Percentiles rank a stretch among this genome's conserved stretches.
Evolutionary conservation across 2,797 vertebrate species (phyloP).

Genomic region (Typhlichthys eigenmanni): DNA sequence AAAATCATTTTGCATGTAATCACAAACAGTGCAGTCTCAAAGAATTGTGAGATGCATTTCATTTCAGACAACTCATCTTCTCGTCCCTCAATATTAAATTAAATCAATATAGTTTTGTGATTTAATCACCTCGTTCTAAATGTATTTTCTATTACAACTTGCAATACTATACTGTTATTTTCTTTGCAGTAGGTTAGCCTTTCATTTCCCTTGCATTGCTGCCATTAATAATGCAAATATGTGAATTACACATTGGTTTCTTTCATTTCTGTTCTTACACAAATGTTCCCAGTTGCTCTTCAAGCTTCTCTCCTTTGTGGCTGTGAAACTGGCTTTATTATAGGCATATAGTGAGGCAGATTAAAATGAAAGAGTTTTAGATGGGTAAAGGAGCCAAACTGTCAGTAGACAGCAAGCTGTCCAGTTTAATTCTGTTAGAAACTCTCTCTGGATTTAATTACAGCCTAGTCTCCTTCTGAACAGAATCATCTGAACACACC

Average conservation of each 20-base stretch:
- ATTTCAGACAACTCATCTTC: too few species aligned
- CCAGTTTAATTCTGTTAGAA: conserved; percentile 39
- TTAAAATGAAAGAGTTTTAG: conserved; percentile 62
- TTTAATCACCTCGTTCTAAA: too few species aligned
- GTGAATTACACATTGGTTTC: conserved; percentile 37
- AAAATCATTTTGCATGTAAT: background rate
- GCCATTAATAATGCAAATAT: conserved; percentile 50
- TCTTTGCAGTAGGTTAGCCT: conserved; percentile 19
- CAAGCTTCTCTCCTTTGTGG: conserved; percentile 40
- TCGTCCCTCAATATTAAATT: too few species aligned
- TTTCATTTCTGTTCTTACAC: conserved; percentile 28
- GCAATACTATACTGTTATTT: conserved; percentile 33
- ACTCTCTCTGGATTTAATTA: conserved; percentile 56
- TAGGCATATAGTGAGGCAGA: conserved; percentile 44
- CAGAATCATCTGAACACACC: conserved; percentile 41
- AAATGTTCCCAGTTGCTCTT: conserved; percentile 42
- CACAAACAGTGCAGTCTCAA: background rate
- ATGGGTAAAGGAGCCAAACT: conserved; percentile 37
- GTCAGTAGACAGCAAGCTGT: conserved; percentile 38
- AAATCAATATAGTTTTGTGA: too few species aligned
- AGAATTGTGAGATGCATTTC: background rate
- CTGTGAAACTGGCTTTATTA: conserved; percentile 50
- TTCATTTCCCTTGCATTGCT: conserved; percentile 42
- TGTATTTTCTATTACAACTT: conserved; percentile 37
- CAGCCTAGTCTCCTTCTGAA: conserved; percentile 39